These are phyloP conservation scores for Peromyscus aztecus DNA, from an alignment of 2,797 vertebrate species.

Conservation along the genomic window DNA sequence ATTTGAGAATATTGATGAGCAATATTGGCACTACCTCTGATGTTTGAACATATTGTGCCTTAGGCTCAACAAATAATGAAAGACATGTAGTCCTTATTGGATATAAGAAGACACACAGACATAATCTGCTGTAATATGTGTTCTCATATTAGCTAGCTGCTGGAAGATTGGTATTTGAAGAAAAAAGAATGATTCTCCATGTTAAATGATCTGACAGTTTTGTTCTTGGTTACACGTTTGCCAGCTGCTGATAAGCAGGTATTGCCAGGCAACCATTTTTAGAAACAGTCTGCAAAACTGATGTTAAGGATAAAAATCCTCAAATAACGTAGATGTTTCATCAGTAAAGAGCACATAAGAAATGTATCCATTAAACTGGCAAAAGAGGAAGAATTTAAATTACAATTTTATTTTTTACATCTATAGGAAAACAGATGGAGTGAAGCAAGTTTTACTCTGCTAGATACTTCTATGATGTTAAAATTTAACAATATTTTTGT, in stretches of 20 bases:
- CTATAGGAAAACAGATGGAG: background rate
- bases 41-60: background rate
- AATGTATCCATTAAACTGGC: background rate
- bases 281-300: background rate
- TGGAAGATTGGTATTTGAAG: background rate
- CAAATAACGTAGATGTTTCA: background rate
- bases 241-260: constrained; percentile 30
- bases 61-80: background rate
- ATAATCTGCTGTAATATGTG: background rate
- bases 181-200: background rate
- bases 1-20: background rate
- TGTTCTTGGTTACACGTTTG: background rate
- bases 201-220: constrained; percentile 39
- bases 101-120: background rate
- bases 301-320: background rate
- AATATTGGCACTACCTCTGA: background rate
- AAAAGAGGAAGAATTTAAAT: background rate
- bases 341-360: background rate
- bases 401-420: constrained; percentile 45
- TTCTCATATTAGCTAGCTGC: background rate
- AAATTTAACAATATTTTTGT: constrained; percentile 48
- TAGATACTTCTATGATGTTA: background rate
- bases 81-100: background rate
- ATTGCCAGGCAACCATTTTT: background rate
- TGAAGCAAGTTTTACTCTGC: background rate